These are phyloP conservation scores for Ovis aries DNA, from an alignment of 2,113 vertebrate genomes.

Conservation along the genomic window DNA sequence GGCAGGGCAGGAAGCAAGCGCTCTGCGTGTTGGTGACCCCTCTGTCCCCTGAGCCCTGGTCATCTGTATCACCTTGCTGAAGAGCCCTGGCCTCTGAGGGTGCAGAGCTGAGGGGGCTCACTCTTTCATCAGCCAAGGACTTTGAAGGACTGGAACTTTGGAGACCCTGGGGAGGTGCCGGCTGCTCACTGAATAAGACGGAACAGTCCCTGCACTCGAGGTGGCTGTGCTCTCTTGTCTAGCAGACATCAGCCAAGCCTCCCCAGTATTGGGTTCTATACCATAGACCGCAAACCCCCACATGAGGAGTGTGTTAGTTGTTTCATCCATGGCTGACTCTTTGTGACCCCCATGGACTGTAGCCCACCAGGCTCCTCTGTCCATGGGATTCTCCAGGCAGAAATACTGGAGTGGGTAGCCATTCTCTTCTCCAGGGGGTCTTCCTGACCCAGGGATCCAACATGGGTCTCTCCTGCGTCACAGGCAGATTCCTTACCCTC, in stretches of 20 bases:
- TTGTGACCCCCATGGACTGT: background rate
- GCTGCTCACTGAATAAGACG: background rate
- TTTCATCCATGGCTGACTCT: background rate
- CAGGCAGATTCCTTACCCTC: background rate
- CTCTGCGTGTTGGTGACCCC: background rate
- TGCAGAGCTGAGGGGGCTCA: background rate
- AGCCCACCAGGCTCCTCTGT: background rate
- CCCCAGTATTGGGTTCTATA: rapidly evolving
- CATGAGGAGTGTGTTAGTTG: background rate
- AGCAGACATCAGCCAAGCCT: background rate
- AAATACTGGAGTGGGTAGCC: background rate
- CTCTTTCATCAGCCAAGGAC: background rate
- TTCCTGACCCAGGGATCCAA: background rate
- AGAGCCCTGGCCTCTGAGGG: background rate
- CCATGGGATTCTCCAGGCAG: background rate
- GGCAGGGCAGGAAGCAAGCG: background rate
- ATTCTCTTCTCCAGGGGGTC: background rate
- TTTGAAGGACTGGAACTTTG: background rate
- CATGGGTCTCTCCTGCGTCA: rapidly evolving
- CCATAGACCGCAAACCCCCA: background rate
- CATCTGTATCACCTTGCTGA: background rate
- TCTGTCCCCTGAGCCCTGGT: background rate
- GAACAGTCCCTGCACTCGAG: background rate
- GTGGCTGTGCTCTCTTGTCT: background rate
- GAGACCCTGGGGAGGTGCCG: background rate